Evolutionary conservation across 2,888 invertebrate genomes (phyloP).

Genomic region (Torymus tubicola): DNA sequence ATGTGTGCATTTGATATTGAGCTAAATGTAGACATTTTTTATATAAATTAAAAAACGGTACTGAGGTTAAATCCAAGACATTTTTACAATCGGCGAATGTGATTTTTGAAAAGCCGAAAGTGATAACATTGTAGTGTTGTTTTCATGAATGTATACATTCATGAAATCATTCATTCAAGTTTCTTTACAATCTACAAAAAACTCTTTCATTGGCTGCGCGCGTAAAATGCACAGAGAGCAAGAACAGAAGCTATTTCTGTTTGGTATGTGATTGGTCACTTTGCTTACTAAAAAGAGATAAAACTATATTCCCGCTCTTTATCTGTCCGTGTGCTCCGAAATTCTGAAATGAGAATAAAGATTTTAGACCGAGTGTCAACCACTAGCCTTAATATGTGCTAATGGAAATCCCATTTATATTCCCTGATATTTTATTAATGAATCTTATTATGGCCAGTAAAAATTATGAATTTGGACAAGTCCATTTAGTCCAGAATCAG

Average conservation of each 20-base stretch:
- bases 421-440: no score
- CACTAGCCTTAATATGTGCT: no score
- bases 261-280: no score
- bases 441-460: no score
- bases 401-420: no score
- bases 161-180: conserved; percentile 1
- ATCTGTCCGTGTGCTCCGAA: no score
- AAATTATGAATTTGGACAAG: conserved; percentile 18
- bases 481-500: not conserved
- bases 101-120: conserved; percentile 13
- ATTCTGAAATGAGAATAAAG: no score
- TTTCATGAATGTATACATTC: not conserved
- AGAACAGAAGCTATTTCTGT: no score
- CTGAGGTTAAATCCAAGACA: conserved; percentile 36
- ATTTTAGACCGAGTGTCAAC: no score
- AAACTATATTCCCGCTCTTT: no score
- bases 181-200: conserved; percentile 2
- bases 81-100: conserved; percentile 13
- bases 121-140: not conserved
- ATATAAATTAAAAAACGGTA: conserved; percentile 24
- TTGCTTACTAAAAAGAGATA: no score
- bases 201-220: not conserved
- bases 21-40: conserved; percentile 63
- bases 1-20: conserved; percentile 67
- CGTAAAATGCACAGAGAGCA: no score